phyloP scores from a whole-genome alignment of 2,888 invertebrate genomes.

The Elysia crispata region DNA sequence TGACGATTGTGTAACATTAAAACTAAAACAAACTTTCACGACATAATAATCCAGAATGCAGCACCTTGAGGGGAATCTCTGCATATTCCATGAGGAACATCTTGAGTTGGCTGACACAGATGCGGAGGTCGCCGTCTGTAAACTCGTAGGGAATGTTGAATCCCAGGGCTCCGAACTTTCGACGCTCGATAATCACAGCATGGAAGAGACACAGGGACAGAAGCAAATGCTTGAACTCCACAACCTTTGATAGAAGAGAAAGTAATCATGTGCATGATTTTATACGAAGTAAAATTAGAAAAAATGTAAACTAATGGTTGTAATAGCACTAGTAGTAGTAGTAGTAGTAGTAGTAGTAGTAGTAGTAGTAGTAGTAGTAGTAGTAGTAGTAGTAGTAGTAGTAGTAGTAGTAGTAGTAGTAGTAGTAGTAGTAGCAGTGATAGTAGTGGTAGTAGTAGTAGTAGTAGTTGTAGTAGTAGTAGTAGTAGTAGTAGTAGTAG shows the following conservation, averaged over 20 bases:
- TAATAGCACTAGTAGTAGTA: conserved; percentile 9
- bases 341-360: conserved; percentile 9
- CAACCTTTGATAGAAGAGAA: conserved; percentile 58
- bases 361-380: conserved; percentile 4
- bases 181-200: conserved; percentile 75
- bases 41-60: too few species aligned
- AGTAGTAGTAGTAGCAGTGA: not conserved
- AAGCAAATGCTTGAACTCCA: conserved; percentile 76
- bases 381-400: conserved; percentile 4
- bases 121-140: conserved; percentile 90
- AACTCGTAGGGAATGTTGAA: conserved; percentile 94
- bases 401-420: conserved; percentile 9
- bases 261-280: too few species aligned
- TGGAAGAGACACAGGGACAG: conserved; percentile 77
- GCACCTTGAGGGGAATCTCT: conserved; percentile 86
- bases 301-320: too few species aligned
- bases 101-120: conserved; percentile 89
- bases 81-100: conserved; percentile 84
- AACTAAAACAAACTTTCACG: too few species aligned
- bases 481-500: conserved; percentile 35
- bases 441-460: conserved; percentile 33
- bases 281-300: not conserved
- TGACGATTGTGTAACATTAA: not conserved
- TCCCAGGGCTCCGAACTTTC: conserved; percentile 82
- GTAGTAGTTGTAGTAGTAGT: conserved; percentile 37